These are phyloP conservation scores for Blomia tropicalis DNA, from an alignment of 2,888 invertebrate species.

Conservation along the genomic window DNA sequence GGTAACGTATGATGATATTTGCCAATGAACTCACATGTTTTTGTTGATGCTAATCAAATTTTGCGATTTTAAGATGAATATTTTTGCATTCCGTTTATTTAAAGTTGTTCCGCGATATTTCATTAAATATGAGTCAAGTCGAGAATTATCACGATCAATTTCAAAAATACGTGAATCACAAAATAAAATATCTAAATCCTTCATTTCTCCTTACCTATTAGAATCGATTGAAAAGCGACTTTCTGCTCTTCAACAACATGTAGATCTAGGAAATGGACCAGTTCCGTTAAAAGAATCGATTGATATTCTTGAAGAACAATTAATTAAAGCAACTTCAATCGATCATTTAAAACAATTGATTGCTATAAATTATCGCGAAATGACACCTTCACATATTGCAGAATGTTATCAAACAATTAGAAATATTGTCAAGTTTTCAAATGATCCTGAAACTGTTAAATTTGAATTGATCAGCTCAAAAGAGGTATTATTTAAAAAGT, in stretches of 20 bases:
- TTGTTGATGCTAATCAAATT: too few relatives aligned
- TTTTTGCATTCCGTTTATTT: too few relatives aligned
- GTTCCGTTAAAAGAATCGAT: background rate
- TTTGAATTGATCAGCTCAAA: constrained; percentile 2
- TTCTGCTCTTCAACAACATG: background rate
- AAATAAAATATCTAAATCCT: background rate
- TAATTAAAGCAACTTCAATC: background rate
- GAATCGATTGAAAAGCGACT: constrained; percentile 6
- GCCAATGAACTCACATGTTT: too few relatives aligned
- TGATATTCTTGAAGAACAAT: constrained; percentile 5
- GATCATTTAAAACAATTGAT: background rate
- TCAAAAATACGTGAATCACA: background rate
- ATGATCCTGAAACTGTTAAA: background rate
- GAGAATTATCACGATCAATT: background rate
- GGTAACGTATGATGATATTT: too few relatives aligned
- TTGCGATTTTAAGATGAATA: too few relatives aligned
- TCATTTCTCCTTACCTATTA: background rate
- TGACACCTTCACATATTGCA: background rate
- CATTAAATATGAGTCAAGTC: background rate
- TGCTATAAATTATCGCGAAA: background rate
- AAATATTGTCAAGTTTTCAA: constrained; percentile 10
- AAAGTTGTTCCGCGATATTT: too few relatives aligned
- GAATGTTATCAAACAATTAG: constrained; percentile 5
- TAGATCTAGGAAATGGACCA: constrained; percentile 12
- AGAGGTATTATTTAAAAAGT: constrained; percentile 2